Conservation (phyloP, 2,888 invertebrate genomes). For the Pemphredon lugubris region DNA sequence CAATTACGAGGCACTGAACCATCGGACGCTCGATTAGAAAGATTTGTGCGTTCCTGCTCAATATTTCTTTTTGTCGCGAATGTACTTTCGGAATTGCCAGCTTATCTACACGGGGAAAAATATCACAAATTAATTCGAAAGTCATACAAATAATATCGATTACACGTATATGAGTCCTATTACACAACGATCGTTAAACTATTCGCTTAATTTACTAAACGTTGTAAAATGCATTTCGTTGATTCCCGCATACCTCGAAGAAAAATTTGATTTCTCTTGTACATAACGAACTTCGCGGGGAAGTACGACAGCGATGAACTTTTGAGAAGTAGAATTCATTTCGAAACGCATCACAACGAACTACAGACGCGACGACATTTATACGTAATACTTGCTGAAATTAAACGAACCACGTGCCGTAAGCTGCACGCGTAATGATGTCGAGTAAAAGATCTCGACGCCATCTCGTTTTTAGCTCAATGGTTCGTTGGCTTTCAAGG, state of each 20-base stretch:
- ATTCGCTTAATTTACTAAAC: too few species aligned
- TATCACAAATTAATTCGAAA: conserved; percentile 46
- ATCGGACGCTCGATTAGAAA: conserved; percentile 5
- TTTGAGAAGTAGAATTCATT: background rate
- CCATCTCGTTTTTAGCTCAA: too few species aligned
- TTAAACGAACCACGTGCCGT: background rate
- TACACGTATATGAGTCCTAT: too few species aligned
- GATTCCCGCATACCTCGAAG: too few species aligned
- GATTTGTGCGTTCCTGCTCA: conserved; percentile 3
- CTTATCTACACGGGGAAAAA: conserved; percentile 6
- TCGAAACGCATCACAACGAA: background rate
- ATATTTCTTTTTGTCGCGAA: background rate
- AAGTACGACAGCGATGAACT: background rate
- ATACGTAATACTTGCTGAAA: background rate
- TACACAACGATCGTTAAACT: too few species aligned
- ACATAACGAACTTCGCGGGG: background rate
- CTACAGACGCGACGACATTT: background rate
- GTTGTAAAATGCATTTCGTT: too few species aligned
- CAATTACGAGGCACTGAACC: background rate
- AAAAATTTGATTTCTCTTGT: background rate
- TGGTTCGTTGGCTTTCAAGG: too few species aligned
- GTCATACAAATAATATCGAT: conserved; percentile 10
- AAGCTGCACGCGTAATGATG: too few species aligned
- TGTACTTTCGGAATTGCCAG: background rate
- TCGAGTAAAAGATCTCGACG: too few species aligned